These are phyloP conservation scores for Doryteuthis pealeii DNA, from an alignment of 1,140 invertebrate genomes.

Conservation along the genomic window DNA sequence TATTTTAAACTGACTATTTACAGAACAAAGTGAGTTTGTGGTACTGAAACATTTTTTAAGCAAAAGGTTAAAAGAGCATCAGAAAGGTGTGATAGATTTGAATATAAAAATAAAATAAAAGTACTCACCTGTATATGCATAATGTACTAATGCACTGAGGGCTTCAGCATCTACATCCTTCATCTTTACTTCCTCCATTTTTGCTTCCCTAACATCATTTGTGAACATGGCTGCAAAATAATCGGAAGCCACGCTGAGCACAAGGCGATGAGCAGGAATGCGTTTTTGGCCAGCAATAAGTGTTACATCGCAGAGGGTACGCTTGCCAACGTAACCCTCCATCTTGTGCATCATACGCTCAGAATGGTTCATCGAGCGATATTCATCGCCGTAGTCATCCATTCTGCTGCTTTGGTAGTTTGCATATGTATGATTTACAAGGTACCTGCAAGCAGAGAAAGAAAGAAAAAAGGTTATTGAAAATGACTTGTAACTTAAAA, in stretches of 20 bases:
- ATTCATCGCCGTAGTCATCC: conserved; percentile 70
- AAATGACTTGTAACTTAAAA: no score
- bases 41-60: no score
- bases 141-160: conserved; percentile 78
- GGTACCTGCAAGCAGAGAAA: conserved; percentile 21
- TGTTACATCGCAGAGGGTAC: conserved; percentile 59
- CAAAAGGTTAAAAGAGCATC: no score
- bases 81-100: no score
- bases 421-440: conserved; percentile 39
- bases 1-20: no score
- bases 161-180: conserved; percentile 83
- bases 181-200: conserved; percentile 79
- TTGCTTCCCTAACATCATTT: conserved; percentile 80
- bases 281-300: conserved; percentile 63
- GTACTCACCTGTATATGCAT: conserved; percentile 81
- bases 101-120: background rate
- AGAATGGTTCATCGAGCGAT: conserved; percentile 77
- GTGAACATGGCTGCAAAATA: conserved; percentile 97
- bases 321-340: conserved; percentile 76
- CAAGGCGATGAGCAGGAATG: conserved; percentile 71
- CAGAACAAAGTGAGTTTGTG: no score
- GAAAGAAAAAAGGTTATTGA: no score
- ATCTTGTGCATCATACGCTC: conserved; percentile 78
- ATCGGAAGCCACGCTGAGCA: conserved; percentile 86
- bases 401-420: conserved; percentile 33